phyloP scores from a whole-genome alignment of 2,113 vertebrate genomes.

The Neofelis nebulosa region DNA sequence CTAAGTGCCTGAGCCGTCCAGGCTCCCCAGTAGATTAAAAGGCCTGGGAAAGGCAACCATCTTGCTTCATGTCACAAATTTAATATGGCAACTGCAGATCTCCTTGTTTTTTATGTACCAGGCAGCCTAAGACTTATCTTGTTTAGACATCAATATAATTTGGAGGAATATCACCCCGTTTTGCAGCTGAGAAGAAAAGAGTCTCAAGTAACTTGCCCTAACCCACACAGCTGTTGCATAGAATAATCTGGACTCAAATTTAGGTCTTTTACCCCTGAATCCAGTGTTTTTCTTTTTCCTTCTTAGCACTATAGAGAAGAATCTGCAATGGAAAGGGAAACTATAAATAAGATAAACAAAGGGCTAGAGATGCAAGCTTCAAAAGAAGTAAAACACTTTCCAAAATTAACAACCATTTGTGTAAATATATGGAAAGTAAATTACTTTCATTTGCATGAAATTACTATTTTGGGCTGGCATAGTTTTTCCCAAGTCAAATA shows the following conservation, averaged over 20 bases:
- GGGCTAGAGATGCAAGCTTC: background rate
- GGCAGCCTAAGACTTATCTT: background rate
- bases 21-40: background rate
- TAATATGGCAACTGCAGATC: background rate
- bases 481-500: conserved; percentile 55
- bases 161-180: background rate
- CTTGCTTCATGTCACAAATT: background rate
- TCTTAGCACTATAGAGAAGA: background rate
- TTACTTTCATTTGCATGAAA: conserved; percentile 62
- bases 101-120: background rate
- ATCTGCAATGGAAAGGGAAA: conserved; percentile 8
- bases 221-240: background rate
- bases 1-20: too few species aligned
- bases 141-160: background rate
- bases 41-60: background rate
- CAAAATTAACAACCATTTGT: conserved; percentile 40
- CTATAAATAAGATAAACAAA: conserved; percentile 26
- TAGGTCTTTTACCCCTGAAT: background rate
- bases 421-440: conserved; percentile 30
- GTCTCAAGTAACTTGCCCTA: background rate
- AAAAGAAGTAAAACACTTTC: background rate
- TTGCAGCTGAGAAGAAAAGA: background rate
- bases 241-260: background rate
- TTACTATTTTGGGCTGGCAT: conserved; percentile 1
- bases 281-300: background rate